Evolutionary conservation across 2,888 invertebrate species (phyloP).

Genomic region (Chrysodeixis includens): DNA sequence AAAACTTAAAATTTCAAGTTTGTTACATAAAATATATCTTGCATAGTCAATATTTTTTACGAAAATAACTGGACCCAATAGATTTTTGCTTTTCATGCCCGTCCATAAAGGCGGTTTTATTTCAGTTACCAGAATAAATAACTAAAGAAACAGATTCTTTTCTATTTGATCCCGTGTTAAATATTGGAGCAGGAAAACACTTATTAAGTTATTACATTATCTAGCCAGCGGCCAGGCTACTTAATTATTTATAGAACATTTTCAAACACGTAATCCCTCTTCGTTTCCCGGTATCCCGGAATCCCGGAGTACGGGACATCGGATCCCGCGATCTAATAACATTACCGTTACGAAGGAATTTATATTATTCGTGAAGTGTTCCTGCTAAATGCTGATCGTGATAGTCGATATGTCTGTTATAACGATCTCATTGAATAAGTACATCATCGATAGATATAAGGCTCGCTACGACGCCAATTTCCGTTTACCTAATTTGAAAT

Average conservation of each 20-base stretch:
- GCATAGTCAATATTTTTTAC: no score
- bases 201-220: slow-evolving; percentile 24
- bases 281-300: background rate
- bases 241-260: slow-evolving; percentile 40
- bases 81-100: no score
- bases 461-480: background rate
- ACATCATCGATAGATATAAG: background rate
- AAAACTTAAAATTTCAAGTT: no score
- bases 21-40: no score
- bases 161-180: background rate
- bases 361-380: background rate
- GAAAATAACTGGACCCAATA: no score
- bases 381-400: background rate
- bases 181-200: slow-evolving; percentile 3
- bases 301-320: background rate
- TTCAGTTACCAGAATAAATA: background rate
- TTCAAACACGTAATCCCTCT: slow-evolving; percentile 11
- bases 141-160: background rate
- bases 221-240: background rate
- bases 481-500: background rate
- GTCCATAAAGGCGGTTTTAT: no score
- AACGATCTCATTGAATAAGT: background rate
- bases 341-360: slow-evolving; percentile 14
- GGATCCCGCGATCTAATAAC: slow-evolving; percentile 12
- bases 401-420: background rate